Percentiles rank a stretch among this genome's conserved stretches.
phyloP scores from a whole-genome alignment of 2,113 vertebrate genomes.

The Syngnathoides biaculeatus region DNA sequence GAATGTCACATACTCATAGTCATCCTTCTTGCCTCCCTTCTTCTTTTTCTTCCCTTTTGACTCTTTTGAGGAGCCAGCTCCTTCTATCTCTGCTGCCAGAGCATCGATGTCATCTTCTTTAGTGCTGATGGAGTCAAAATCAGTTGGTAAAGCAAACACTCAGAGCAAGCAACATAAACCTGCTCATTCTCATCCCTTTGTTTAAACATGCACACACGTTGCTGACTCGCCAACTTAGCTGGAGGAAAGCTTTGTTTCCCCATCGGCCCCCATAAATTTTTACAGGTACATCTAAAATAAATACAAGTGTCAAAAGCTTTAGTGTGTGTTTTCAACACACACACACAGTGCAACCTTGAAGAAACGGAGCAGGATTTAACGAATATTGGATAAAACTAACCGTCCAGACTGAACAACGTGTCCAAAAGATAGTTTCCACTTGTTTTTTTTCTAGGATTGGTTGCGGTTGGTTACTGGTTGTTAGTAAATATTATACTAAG shows the following conservation, averaged over 20 bases:
- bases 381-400: no score
- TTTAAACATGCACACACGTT: conserved; percentile 4
- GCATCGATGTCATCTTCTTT: conserved; percentile 94
- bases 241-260: conserved; percentile 17
- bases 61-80: conserved; percentile 89
- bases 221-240: conserved; percentile 32
- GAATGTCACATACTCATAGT: conserved; percentile 80
- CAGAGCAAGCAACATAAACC: not conserved
- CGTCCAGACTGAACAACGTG: no score
- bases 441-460: no score
- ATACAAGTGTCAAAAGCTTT: no score
- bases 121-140: conserved; percentile 68
- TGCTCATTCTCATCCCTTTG: not conserved
- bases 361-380: no score
- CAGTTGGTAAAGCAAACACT: not conserved
- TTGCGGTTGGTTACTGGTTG: no score
- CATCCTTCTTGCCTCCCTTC: conserved; percentile 86
- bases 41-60: conserved; percentile 89
- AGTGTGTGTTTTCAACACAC: no score
- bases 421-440: no score
- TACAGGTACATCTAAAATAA: not conserved
- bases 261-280: not conserved
- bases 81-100: conserved; percentile 95
- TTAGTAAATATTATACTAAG: no score
- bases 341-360: no score